Percentiles rank a stretch among this genome's conserved stretches.
phyloP scores from a whole-genome alignment of 2,113 vertebrate species.

The Podilymbus podiceps region DNA sequence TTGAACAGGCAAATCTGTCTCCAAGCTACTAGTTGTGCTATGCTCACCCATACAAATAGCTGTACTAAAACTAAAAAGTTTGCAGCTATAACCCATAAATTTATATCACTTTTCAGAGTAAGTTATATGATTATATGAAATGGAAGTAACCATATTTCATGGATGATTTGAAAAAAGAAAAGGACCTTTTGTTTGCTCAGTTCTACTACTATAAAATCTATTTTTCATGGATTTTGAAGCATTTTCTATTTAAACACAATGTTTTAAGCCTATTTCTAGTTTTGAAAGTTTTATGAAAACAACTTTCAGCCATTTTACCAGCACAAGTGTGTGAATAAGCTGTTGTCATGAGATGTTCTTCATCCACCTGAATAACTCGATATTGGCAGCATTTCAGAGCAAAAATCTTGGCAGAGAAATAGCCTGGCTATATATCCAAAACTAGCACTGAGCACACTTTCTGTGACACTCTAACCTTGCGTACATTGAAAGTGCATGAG shows the following conservation, averaged over 20 bases:
- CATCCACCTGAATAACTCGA: neutral
- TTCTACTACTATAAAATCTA: neutral
- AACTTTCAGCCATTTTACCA: neutral
- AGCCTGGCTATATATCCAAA: neutral
- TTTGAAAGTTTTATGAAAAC: neutral
- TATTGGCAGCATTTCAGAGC: conserved; percentile 3
- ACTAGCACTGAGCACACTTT: neutral
- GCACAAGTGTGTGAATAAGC: neutral
- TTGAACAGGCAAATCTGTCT: neutral
- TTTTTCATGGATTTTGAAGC: neutral
- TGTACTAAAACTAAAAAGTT: rapidly evolving
- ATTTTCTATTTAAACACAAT: neutral
- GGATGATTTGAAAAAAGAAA: neutral
- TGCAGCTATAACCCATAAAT: neutral
- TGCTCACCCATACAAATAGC: neutral
- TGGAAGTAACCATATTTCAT: neutral
- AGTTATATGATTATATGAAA: neutral
- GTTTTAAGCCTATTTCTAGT: neutral
- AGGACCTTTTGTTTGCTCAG: neutral
- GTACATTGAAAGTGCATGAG: neutral
- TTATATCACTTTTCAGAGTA: neutral
- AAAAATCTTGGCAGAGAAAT: neutral
- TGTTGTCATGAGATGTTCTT: neutral
- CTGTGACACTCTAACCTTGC: neutral
- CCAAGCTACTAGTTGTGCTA: neutral